Base-by-base conservation (phyloP, 2,113 vertebrate species). In the Corydoras sp. region DNA sequence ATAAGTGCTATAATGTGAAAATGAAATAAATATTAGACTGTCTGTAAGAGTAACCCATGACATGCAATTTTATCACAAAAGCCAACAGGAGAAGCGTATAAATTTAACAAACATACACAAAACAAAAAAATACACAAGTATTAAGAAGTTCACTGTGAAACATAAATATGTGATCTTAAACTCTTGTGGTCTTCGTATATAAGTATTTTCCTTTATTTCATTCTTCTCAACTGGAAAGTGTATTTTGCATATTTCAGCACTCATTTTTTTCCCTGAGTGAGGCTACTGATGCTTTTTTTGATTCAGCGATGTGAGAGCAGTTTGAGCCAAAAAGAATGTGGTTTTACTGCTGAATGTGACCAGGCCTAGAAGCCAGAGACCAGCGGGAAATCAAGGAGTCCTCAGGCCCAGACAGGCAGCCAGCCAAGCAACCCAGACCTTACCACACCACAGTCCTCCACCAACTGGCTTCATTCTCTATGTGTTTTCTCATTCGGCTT, bases 361-460 rank as follows among this genome's bases (percentile, higher is more conserved):
- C 49, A 56, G 9, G 75, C 80, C 80, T 71, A 70, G 69, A 79
- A 80, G 81, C 78, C 81, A 84, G 85, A 80, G 82, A 74, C 82
- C 82, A 81, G 75, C 81, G 74, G 77, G 79, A 81, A 86, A 81
- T 71, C 79, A 50, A 79, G 77, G 65, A 77, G 70, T 71, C 62
- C 64, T 73, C 65, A 75, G 74, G 61, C 78, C 62, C 72, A 75
- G 76, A 69, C 80, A 56, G 73, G 73, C 73, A 76, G 74, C 76
- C 77, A 72, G 77, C 79, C 79, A 83, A 83, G 77, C 80, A 85
- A 79, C 80, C 76, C 76, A 81, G 73, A 80, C 78, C 53, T 3
- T 58, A 81, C 75, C 76, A 3, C 15, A 55, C 71, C 64, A 76
- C 68, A 69, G 30, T n/a, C 53, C 60, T 55, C 10, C 68, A 43